Base-by-base conservation (phyloP, 2,113 vertebrate genomes). In the Myodes glareolus region DNA sequence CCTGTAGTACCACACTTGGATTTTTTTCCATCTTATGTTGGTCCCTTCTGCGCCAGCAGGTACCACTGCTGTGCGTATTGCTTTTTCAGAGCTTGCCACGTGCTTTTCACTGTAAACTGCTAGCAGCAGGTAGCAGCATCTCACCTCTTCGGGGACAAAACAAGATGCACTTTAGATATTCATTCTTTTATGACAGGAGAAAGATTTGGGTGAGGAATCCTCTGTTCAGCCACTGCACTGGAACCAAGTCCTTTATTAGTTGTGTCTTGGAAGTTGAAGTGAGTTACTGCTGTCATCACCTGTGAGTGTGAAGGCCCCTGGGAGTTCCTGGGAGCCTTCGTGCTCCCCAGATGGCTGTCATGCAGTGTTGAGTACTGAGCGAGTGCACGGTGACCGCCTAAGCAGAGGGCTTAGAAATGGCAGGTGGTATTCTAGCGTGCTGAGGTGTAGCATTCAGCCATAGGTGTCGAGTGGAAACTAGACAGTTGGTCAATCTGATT, bases 201-300 rank as follows among this genome's bases (percentile, higher is more conserved):
- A 96, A 52, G 63, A 73, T 88, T 45, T 90, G 92, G 33, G 67
- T 55, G 63, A 96, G 70, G 70, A 61, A 27, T 70, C 29, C 89
- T 93, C 58, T 90, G 31, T 94, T 96, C 42, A 58, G 4, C 91
- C 88, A 95, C 63, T 73, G 52, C 92, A 80, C 67, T 55, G 86
- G 87, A 94, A 82, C 47, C 9, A 58, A 89, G 65, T 90, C 90
- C 92, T 91, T 84, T 94, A 90, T 91, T 80, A 89, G 68, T n/a
- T 73, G 8, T 88, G 81, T 84, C 94, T 96, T 86, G 90, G 78
- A 96, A 90, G 92, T 39, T 84, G 77, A 67, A 84, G 45, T 94
- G 91, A 96, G 82, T 96, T 58, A 87, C 31, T 52, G 16, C 73
- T 17, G 7, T 29, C 91, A 77, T 96, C 76, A 87, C 92, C 58